Evolutionary conservation across 2,113 vertebrate species (phyloP).

Genomic region (Ascaphus truei): DNA sequence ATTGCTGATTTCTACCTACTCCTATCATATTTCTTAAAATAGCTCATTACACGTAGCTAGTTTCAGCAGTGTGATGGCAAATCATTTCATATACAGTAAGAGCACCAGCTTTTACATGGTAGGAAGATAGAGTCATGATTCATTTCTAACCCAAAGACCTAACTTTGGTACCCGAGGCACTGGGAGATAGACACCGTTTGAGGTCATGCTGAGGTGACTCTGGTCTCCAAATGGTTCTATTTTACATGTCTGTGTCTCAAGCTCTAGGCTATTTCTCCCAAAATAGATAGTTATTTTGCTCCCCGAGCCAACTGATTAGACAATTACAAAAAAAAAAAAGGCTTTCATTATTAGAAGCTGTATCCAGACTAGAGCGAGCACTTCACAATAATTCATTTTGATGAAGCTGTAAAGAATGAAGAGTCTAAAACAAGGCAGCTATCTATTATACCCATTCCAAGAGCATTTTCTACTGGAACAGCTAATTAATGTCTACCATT

Average conservation of each 20-base stretch:
- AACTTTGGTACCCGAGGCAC: too few species aligned
- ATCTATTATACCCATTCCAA: conserved; percentile 1
- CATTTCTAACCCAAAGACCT: too few species aligned
- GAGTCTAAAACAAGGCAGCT: not conserved
- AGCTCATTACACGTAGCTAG: too few species aligned
- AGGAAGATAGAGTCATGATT: too few species aligned
- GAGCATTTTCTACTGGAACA: not conserved
- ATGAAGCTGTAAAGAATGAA: conserved; percentile 31
- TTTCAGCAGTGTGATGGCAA: too few species aligned
- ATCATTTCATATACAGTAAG: too few species aligned
- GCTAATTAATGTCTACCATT: not conserved
- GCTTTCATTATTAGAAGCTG: not conserved
- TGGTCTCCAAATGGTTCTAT: not conserved
- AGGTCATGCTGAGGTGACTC: not conserved
- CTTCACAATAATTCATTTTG: conserved; percentile 19
- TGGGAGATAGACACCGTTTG: too few species aligned
- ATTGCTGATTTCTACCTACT: too few species aligned
- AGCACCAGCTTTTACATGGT: too few species aligned
- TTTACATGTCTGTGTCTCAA: not conserved
- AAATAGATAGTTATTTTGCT: conserved; percentile 3
- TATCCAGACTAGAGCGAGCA: not conserved
- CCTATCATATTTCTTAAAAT: too few species aligned
- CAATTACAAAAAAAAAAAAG: not conserved
- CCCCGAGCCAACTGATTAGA: not conserved
- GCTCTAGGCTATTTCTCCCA: not conserved